These are phyloP conservation scores for Trichonephila clavipes DNA, from an alignment of 1,140 invertebrate species.

Conservation along the genomic window DNA sequence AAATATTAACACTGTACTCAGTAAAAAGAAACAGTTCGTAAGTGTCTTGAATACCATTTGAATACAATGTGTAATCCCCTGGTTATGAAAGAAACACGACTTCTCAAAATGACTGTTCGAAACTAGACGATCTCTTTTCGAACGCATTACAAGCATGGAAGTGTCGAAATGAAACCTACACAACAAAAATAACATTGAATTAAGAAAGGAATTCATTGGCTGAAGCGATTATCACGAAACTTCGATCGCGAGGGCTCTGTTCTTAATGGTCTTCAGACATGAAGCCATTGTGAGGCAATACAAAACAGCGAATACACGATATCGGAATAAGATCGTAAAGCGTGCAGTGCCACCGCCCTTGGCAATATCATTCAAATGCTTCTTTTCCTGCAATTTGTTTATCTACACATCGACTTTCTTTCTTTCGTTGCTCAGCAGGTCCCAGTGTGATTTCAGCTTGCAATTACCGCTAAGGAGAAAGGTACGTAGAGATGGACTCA, in stretches of 20 bases:
- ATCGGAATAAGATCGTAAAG: conserved; percentile 29
- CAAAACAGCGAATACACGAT: neutral
- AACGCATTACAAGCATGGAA: neutral
- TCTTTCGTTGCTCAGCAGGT: neutral
- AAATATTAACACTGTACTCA: no score
- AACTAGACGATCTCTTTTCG: no score
- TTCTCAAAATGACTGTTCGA: no score
- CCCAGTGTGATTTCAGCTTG: neutral
- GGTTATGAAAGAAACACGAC: no score
- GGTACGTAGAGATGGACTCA: no score
- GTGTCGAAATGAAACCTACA: neutral
- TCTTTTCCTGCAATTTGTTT: neutral
- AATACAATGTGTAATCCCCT: no score
- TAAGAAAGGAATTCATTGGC: neutral
- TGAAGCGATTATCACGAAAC: neutral
- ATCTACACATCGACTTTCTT: neutral
- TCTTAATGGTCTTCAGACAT: neutral
- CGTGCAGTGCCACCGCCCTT: conserved; percentile 52
- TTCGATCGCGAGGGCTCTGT: neutral
- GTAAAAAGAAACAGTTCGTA: no score
- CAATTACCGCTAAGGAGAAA: no score
- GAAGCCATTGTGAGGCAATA: conserved; percentile 7
- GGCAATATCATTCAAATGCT: conserved; percentile 5
- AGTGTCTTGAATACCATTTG: no score
- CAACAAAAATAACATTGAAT: neutral